These are phyloP conservation scores for Heliconius cydno DNA, from an alignment of 2,888 invertebrate species.

Conservation along the genomic window DNA sequence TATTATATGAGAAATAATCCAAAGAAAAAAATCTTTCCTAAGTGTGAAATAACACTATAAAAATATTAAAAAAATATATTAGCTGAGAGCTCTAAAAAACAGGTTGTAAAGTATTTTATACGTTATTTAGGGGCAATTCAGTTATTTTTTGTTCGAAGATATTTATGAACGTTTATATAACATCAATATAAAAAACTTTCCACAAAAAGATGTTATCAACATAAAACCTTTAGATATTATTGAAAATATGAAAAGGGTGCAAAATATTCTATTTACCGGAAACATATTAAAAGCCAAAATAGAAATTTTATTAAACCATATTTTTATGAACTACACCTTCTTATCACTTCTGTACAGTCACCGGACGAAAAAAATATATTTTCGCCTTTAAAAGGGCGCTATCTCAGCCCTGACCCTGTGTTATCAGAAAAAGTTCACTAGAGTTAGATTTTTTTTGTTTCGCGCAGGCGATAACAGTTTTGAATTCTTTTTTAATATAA, in stretches of 20 bases:
- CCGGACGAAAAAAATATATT: conserved; percentile 45
- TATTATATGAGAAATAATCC: too few relatives aligned
- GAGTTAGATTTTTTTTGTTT: conserved; percentile 45
- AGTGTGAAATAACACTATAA: too few relatives aligned
- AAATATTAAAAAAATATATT: too few relatives aligned
- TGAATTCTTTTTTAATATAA: conserved; percentile 33
- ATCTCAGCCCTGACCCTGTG: conserved; percentile 55
- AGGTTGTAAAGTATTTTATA: too few relatives aligned
- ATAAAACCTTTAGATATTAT: neutral
- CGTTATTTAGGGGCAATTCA: neutral
- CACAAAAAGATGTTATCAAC: neutral
- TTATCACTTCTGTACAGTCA: conserved; percentile 44
- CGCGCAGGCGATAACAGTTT: conserved; percentile 49
- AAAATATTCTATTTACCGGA: neutral
- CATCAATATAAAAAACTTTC: neutral
- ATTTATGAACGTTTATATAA: neutral
- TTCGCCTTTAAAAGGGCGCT: conserved; percentile 49
- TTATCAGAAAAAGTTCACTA: conserved; percentile 53
- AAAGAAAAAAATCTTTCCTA: too few relatives aligned
- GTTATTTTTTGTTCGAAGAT: neutral
- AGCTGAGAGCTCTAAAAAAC: too few relatives aligned
- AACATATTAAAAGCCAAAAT: neutral
- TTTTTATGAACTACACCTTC: conserved; percentile 35
- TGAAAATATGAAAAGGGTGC: neutral
- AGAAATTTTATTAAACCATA: conserved; percentile 6